Base-by-base conservation (phyloP, 1,140 invertebrate genomes). In the Heterodera schachtii region DNA sequence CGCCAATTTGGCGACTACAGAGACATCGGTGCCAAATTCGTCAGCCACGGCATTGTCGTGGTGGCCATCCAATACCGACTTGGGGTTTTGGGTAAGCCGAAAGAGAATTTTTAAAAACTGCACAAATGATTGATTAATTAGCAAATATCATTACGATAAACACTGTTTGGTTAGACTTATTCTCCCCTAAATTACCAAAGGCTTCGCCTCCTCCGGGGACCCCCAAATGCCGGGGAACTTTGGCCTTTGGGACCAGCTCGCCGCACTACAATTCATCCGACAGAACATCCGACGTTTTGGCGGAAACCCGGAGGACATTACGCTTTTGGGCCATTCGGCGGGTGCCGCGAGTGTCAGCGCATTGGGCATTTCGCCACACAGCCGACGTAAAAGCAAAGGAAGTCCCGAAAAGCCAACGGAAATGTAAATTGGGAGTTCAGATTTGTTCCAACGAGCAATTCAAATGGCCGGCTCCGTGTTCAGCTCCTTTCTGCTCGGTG, bases 41-140 rank as follows among this genome's bases (percentile, higher is more conserved):
- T 86, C 19, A 70, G 67, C 13, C 75, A 83, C 64, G 85, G 85
- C 41, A 81, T 86, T 67, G 70, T 86, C 9, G 80, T 86, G 7
- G 85, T 87, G 13, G 57, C 80, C 16, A 66, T 86, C 47, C 84
- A 86, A 31, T 86, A 86, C 76, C 80, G 85, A 2, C 71, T 86
- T 9, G 86, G 84, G 66, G 46, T 79, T 19, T 69, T 84, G 7
- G 85, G 84, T 87, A 84, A 67, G 0, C 7, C 7, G 13, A 8
- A 2, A 7, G 11, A 71, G 2, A 52, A 6, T 1, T 52, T 52
- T 52, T 1, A 11, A 52, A 52, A 31, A 31, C 31, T 0, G 31
- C 31, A 31, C 1, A 31, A 31, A 31, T 31, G 31, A 31, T 31
- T 1, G 31, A 1, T 31, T 31, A 31, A 0, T 31, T 31, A 31